Evolutionary conservation across 2,113 vertebrate genomes (phyloP).

Genomic region (Peucedramus taeniatus): DNA sequence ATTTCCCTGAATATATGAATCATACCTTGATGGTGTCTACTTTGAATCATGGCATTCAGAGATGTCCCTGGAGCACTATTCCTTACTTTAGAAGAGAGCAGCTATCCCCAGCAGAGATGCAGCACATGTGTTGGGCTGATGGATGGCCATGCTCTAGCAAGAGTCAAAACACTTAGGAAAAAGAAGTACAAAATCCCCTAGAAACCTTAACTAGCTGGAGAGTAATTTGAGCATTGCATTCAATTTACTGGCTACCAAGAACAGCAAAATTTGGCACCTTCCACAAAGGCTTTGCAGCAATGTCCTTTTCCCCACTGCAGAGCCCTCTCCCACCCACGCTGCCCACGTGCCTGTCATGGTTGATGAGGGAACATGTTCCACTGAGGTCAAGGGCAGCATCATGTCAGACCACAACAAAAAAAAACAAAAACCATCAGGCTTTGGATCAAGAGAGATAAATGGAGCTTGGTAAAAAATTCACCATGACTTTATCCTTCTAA

Average conservation of each 20-base stretch:
- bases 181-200: neutral
- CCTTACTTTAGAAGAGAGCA: constrained; percentile 18
- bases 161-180: neutral
- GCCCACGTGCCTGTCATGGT: fast-evolving
- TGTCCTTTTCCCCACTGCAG: neutral
- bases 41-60: constrained; percentile 31
- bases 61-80: constrained; percentile 1
- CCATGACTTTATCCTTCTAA: neutral
- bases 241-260: neutral
- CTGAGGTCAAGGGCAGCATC: neutral
- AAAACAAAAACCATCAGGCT: neutral
- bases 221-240: neutral
- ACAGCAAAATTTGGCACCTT: neutral
- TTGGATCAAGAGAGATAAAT: neutral
- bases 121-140: constrained; percentile 9
- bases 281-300: neutral
- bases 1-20: constrained; percentile 8
- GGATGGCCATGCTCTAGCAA: neutral
- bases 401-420: neutral
- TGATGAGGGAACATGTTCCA: neutral
- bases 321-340: neutral
- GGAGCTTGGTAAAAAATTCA: neutral
- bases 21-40: constrained; percentile 34
- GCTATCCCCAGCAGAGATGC: constrained; percentile 27
- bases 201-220: neutral